Evolutionary conservation across 2,888 invertebrate species (phyloP), one percentile per base, ranked within the genome.

Genomic region (Trachelus tabidus): DNA sequence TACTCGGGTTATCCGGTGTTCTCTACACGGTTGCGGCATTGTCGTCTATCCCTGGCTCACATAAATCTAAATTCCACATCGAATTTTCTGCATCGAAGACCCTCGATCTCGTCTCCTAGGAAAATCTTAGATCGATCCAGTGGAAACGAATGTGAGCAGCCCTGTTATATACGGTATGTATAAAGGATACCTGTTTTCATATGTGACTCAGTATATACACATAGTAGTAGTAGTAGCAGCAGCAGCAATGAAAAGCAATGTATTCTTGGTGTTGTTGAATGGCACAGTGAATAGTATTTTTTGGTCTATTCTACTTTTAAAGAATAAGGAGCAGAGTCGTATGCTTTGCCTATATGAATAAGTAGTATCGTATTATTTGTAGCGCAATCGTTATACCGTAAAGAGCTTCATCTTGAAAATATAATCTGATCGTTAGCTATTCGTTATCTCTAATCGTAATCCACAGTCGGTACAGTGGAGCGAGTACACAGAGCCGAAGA

Each of bases 391-490:
- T 34, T 76, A 76, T 73, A 82, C 85, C 85, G 83, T 89, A 89
- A 89, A 88, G 89, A 89, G 87, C 85, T 82, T 86, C 86, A 87
- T 86, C 86, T 86, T 82, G 83, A 84, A 85, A 87, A 85, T 84
- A 86, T 87, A 89, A 87, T 87, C 89, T 85, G 86, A 87, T 89
- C 89, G 87, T 88, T 89, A 87, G 85, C 85, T 86, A 86, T 87
- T 88, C 86, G 86, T 86, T 88, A 87, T 87, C 87, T 85, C 76
- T 75, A 71, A 76, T 77, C 83, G 81, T 79, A 79, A 81, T 81
- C 79, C 85, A 84, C 86, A 86, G 81, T 86, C 85, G 84, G 86
- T 82, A 81, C 78, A 77, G 77, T 77, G 75, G 77, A 77, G 76
- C 76, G 69, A 31, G 75, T 71, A 81, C 79, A 73, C 78, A 83